Evolutionary conservation across 2,113 vertebrate genomes (phyloP).

Genomic region (Muntiacus reevesi): DNA sequence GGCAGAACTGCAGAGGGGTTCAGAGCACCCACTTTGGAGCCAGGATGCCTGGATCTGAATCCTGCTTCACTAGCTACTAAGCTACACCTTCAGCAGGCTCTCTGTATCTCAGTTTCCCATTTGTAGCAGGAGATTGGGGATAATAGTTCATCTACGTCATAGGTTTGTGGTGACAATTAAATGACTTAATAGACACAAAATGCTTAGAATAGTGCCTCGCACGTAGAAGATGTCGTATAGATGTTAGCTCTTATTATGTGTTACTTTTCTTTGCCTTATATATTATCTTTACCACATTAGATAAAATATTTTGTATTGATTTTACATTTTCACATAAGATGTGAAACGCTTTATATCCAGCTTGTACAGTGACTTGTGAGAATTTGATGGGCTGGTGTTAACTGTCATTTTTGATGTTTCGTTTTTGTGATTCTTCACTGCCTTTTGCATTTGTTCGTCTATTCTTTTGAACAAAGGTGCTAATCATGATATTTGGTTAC

Average conservation of each 20-base stretch:
- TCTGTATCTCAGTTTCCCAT: background rate
- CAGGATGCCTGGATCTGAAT: background rate
- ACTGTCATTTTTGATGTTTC: background rate
- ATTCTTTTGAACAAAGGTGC: constrained; percentile 48
- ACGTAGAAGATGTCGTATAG: rapidly evolving
- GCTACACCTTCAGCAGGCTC: background rate
- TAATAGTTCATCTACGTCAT: background rate
- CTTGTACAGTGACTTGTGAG: background rate
- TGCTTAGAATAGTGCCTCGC: background rate
- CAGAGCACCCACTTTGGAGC: background rate
- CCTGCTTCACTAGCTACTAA: background rate
- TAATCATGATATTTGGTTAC: constrained; percentile 68
- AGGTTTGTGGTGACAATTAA: background rate
- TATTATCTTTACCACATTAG: background rate
- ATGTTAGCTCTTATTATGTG: background rate
- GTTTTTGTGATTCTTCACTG: background rate
- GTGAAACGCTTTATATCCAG: background rate
- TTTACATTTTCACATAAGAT: background rate
- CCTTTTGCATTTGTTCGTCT: background rate
- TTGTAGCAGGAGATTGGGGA: background rate
- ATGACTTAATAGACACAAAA: background rate
- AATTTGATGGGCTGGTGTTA: background rate
- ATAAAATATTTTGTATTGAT: background rate
- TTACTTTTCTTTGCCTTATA: background rate
- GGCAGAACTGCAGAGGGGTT: background rate